These are phyloP conservation scores for Oryzias curvinotus DNA, from an alignment of 2,113 vertebrate species.

Conservation along the genomic window DNA sequence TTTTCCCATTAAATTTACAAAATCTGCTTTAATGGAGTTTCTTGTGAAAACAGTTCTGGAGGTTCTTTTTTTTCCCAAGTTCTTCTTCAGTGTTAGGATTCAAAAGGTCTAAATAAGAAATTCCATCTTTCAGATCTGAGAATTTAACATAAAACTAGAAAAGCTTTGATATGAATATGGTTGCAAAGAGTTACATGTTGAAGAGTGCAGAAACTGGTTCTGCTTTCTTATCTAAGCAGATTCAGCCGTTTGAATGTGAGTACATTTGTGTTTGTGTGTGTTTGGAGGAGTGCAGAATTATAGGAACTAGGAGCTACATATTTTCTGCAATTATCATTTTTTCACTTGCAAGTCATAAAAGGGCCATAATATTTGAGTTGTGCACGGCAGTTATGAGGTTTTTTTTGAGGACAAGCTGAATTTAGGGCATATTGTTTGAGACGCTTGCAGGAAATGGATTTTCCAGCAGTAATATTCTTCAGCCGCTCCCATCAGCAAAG, in stretches of 20 bases:
- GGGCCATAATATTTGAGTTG: conserved; percentile 53
- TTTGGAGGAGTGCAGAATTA: conserved; percentile 51
- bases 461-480: conserved; percentile 43
- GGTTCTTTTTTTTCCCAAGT: no score
- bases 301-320: conserved; percentile 48
- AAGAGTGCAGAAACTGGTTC: no score
- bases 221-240: no score
- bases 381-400: conserved; percentile 57
- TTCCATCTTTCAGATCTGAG: no score
- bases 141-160: no score
- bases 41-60: no score
- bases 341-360: conserved; percentile 46
- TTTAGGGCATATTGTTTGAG: conserved; percentile 62
- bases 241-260: conserved; percentile 2
- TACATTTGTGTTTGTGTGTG: conserved; percentile 38
- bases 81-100: no score
- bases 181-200: no score
- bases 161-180: no score
- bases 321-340: conserved; percentile 62
- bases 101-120: no score
- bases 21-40: no score
- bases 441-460: conserved; percentile 58
- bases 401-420: conserved; percentile 48
- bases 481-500: conserved; percentile 27
- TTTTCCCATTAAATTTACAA: no score